phyloP scores from a whole-genome alignment of 2,113 vertebrate species.

The Romanogobio albipinnatus region DNA sequence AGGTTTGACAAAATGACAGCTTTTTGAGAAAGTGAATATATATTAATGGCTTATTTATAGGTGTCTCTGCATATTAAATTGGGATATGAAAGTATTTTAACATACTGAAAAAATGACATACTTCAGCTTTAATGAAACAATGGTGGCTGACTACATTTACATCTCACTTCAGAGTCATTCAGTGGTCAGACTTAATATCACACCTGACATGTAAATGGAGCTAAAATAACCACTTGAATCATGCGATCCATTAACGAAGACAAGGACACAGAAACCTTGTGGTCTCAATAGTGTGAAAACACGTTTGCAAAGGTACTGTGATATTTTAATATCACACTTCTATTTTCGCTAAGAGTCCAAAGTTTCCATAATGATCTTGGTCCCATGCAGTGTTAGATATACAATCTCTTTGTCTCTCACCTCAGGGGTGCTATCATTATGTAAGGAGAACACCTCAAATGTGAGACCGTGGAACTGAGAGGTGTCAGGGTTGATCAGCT shows the following conservation, averaged over 20 bases:
- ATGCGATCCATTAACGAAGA: background rate
- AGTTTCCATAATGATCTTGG: conserved; percentile 6
- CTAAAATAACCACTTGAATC: conserved; percentile 28
- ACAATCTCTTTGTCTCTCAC: conserved; percentile 66
- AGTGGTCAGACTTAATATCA: background rate
- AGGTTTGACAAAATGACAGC: background rate
- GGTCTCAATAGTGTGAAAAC: background rate
- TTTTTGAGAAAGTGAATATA: background rate
- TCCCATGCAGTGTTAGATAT: background rate
- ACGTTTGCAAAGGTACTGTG: conserved; percentile 4
- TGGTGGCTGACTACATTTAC: background rate
- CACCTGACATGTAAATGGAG: conserved; percentile 10
- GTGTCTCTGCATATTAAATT: background rate
- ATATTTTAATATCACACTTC: conserved; percentile 42
- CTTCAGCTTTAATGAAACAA: background rate
- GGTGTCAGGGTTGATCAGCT: conserved; percentile 71
- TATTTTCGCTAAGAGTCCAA: conserved; percentile 13
- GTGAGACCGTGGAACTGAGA: conserved; percentile 77
- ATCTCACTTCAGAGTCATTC: conserved; percentile 17
- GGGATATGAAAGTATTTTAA: background rate
- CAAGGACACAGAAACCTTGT: conserved; percentile 34
- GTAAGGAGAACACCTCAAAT: conserved; percentile 76
- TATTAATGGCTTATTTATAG: background rate
- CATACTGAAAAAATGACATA: background rate
- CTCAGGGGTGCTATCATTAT: conserved; percentile 68